Evolutionary conservation across 2,888 invertebrate genomes (phyloP).

Genomic region (Xiphydria camelus): DNA sequence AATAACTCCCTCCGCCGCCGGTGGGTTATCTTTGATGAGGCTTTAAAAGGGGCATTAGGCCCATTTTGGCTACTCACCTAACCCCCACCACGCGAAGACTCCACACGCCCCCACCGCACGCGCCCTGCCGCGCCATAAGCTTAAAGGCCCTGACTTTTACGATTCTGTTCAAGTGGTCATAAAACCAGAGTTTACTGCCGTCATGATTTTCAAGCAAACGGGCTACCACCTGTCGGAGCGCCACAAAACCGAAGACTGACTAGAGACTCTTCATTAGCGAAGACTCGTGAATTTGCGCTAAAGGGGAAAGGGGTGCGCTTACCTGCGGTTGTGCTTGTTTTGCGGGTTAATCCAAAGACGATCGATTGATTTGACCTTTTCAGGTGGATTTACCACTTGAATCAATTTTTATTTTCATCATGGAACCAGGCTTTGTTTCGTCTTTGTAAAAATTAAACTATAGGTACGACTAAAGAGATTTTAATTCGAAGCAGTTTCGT

Average conservation of each 20-base stretch:
- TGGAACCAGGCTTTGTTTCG: too few species aligned
- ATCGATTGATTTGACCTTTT: too few species aligned
- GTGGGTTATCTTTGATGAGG: slow-evolving; percentile 44
- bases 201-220: slow-evolving; percentile 59
- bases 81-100: slow-evolving; percentile 31
- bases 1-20: slow-evolving; percentile 42
- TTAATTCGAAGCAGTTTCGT: too few species aligned
- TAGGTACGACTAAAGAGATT: too few species aligned
- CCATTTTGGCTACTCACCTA: slow-evolving; percentile 46
- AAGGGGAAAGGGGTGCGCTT: too few species aligned
- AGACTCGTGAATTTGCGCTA: too few species aligned
- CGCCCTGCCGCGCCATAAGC: slow-evolving; percentile 53
- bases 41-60: slow-evolving; percentile 52
- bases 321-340: too few species aligned
- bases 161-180: slow-evolving; percentile 64
- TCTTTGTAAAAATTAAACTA: too few species aligned
- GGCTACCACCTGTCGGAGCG: slow-evolving; percentile 58
- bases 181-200: slow-evolving; percentile 64
- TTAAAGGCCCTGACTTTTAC: slow-evolving; percentile 62
- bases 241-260: slow-evolving; percentile 45
- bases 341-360: too few species aligned
- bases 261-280: slow-evolving; percentile 9
- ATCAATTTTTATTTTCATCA: too few species aligned
- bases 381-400: too few species aligned
- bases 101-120: slow-evolving; percentile 54